These are phyloP conservation scores for Magallana angulata DNA, from an alignment of 1,140 invertebrate genomes.

Conservation along the genomic window DNA sequence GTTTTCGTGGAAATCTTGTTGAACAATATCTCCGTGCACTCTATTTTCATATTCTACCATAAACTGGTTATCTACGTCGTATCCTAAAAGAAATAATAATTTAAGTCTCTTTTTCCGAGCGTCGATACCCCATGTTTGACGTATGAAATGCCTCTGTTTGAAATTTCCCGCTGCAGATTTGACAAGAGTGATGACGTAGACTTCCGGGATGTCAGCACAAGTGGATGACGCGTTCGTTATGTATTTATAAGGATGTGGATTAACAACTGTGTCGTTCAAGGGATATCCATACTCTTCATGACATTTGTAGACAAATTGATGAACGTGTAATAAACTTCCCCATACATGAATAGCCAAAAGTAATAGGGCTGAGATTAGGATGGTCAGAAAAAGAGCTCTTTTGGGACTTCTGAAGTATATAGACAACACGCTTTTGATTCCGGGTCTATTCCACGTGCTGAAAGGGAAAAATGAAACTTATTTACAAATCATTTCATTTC, in stretches of 20 bases:
- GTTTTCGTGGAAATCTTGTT: conserved; percentile 64
- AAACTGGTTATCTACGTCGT: conserved; percentile 38
- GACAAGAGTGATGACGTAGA: conserved; percentile 46
- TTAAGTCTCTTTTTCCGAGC: neutral
- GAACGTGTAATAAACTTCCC: neutral
- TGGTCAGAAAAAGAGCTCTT: neutral
- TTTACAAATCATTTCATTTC: too few relatives aligned
- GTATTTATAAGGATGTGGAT: neutral
- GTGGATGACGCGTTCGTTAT: conserved; percentile 20
- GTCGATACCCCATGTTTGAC: conserved; percentile 33
- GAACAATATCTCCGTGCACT: conserved; percentile 61
- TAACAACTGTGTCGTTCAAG: neutral
- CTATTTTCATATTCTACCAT: conserved; percentile 53
- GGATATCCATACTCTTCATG: conserved; percentile 1
- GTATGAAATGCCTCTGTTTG: conserved; percentile 41
- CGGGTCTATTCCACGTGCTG: neutral
- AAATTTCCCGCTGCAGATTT: conserved; percentile 52
- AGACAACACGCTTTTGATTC: conserved; percentile 5
- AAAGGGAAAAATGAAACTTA: neutral
- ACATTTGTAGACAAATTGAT: conserved; percentile 4
- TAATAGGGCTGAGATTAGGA: neutral
- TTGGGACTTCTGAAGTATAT: conserved; percentile 23
- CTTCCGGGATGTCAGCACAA: neutral
- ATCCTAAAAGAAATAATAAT: conserved; percentile 48
- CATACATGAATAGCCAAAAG: neutral